Evolutionary conservation across 2,888 invertebrate genomes (phyloP).

Genomic region (Sesamia inferens): DNA sequence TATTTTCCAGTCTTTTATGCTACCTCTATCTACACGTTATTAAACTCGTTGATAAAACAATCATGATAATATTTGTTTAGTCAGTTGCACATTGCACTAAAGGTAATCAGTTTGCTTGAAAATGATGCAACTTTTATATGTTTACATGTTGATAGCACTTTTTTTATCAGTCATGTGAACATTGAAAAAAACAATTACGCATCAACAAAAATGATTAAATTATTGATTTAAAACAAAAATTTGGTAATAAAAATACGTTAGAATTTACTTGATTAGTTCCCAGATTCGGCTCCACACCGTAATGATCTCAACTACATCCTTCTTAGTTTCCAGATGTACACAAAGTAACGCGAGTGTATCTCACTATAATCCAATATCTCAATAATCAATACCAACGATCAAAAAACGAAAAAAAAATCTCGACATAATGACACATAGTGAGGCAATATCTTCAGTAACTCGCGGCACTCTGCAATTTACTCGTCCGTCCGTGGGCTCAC

Average conservation of each 20-base stretch:
- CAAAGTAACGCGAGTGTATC: constrained; percentile 18
- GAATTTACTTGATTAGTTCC: not conserved
- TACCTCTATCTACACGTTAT: constrained; percentile 10
- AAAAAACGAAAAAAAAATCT: constrained; percentile 30
- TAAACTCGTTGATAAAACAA: not conserved
- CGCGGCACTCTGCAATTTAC: constrained; percentile 56
- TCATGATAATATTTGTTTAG: constrained; percentile 2
- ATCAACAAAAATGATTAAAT: not conserved
- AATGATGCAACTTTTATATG: constrained; percentile 32
- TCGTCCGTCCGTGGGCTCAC: constrained; percentile 28
- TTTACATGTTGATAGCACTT: constrained; percentile 24
- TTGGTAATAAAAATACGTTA: not conserved
- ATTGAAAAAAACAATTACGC: constrained; percentile 6
- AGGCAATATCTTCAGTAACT: constrained; percentile 50
- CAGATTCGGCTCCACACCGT: constrained; percentile 1
- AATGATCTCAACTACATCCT: not conserved
- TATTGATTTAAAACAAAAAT: not conserved
- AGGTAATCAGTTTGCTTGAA: constrained; percentile 12
- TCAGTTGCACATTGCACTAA: constrained; percentile 38
- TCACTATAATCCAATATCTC: constrained; percentile 27
- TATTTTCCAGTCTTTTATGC: constrained; percentile 6
- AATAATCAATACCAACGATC: constrained; percentile 45
- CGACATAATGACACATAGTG: constrained; percentile 55
- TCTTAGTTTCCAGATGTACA: constrained; percentile 17
- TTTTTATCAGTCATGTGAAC: constrained; percentile 18